A percentile compares a stretch with the other conserved stretches of the same genome.
Evolutionary conservation across 2,888 invertebrate species (phyloP).

Genomic region (Melieria omissa): DNA sequence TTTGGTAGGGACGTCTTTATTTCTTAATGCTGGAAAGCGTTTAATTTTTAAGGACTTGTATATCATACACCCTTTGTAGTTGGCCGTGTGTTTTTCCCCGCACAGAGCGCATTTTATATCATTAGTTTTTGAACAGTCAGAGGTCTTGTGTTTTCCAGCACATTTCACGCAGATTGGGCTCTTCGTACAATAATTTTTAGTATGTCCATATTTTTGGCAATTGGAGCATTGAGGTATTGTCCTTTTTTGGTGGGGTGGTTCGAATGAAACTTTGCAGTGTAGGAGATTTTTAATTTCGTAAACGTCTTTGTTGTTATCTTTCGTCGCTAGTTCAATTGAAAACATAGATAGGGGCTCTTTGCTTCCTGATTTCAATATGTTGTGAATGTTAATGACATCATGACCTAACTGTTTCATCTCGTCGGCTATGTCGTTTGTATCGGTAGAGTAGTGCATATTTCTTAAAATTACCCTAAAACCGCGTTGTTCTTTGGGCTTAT

Average conservation of each 20-base stretch:
- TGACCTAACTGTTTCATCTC: neutral
- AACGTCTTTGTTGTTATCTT: too few relatives aligned
- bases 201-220: neutral
- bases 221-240: neutral
- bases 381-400: neutral
- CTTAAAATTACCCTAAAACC: too few relatives aligned
- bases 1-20: neutral
- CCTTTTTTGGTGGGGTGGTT: too few relatives aligned
- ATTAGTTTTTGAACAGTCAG: neutral
- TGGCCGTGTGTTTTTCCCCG: neutral
- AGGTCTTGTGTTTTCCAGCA: neutral
- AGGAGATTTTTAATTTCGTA: too few relatives aligned
- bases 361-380: neutral
- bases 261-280: too few relatives aligned
- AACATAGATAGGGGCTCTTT: too few relatives aligned
- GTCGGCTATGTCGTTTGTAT: neutral
- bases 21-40: neutral
- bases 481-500: too few relatives aligned
- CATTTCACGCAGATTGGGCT: neutral
- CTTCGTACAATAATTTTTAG: neutral
- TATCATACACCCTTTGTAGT: too few relatives aligned
- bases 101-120: neutral
- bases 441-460: too few relatives aligned
- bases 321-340: too few relatives aligned
- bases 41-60: neutral